A percentile compares a stretch with the other conserved stretches of the same genome.
phyloP scores from a whole-genome alignment of 2,888 invertebrate species.

The Tetheella fluctuosa region DNA sequence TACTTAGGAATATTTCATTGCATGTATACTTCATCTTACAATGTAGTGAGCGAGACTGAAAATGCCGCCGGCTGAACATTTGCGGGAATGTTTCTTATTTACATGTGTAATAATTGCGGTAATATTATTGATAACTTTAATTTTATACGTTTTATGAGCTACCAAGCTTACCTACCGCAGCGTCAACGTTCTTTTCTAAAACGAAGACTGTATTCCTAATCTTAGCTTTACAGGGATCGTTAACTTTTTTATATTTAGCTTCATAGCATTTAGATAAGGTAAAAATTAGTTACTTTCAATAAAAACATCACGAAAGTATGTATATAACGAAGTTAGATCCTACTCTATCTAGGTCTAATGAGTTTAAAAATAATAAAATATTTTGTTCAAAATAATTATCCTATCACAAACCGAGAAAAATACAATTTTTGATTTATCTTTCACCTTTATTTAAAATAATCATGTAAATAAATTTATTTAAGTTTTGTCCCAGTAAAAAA shows the following conservation, averaged over 20 bases:
- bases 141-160: slow-evolving; percentile 36
- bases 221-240: not conserved
- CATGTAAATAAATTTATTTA: not conserved
- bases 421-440: too few relatives aligned
- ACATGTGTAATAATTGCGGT: slow-evolving; percentile 34
- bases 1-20: slow-evolving; percentile 40
- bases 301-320: too few relatives aligned
- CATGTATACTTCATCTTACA: slow-evolving; percentile 61
- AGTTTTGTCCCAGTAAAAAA: too few relatives aligned
- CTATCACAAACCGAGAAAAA: too few relatives aligned
- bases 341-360: too few relatives aligned
- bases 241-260: not conserved
- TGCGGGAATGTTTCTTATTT: slow-evolving; percentile 45
- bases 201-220: not conserved
- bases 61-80: slow-evolving; percentile 49
- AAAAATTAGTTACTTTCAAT: too few relatives aligned
- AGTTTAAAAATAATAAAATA: too few relatives aligned
- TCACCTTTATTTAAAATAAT: not conserved
- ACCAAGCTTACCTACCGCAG: slow-evolving; percentile 59
- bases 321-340: too few relatives aligned
- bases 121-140: slow-evolving; percentile 45
- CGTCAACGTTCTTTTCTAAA: not conserved
- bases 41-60: slow-evolving; percentile 58
- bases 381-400: too few relatives aligned
- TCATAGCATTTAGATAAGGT: not conserved